Percentiles rank a stretch among this genome's conserved stretches.
These are phyloP conservation scores for Poecilobothrus nobilitatus DNA, from an alignment of 2,888 invertebrate genomes.

Conservation along the genomic window DNA sequence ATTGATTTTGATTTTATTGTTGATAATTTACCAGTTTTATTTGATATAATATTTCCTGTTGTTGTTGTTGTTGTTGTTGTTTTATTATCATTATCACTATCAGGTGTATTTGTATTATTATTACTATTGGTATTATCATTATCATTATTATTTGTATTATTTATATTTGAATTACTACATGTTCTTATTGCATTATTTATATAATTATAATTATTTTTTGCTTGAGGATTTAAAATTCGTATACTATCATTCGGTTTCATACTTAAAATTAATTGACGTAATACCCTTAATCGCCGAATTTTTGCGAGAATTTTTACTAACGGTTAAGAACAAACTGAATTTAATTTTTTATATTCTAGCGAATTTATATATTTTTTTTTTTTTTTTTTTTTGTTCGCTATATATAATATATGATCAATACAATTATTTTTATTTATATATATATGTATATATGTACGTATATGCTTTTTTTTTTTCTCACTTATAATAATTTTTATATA, in stretches of 20 bases:
- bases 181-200: not conserved
- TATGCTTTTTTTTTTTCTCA: too few species aligned
- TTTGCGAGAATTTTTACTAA: not conserved
- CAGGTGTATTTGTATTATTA: not conserved
- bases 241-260: not conserved
- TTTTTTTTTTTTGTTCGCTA: not conserved
- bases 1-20: too few species aligned
- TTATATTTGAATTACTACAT: not conserved
- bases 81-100: too few species aligned
- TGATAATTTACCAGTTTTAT: too few species aligned
- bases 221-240: not conserved
- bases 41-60: too few species aligned
- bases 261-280: not conserved
- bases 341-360: not conserved
- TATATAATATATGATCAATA: not conserved
- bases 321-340: not conserved
- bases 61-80: too few species aligned
- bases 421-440: too few species aligned
- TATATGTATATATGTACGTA: too few species aligned
- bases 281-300: not conserved
- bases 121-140: not conserved
- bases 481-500: too few species aligned
- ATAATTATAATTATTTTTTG: not conserved
- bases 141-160: not conserved
- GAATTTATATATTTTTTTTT: not conserved